Conservation (phyloP, 1,140 invertebrate species). For the Acromyrmex charruanus region DNA sequence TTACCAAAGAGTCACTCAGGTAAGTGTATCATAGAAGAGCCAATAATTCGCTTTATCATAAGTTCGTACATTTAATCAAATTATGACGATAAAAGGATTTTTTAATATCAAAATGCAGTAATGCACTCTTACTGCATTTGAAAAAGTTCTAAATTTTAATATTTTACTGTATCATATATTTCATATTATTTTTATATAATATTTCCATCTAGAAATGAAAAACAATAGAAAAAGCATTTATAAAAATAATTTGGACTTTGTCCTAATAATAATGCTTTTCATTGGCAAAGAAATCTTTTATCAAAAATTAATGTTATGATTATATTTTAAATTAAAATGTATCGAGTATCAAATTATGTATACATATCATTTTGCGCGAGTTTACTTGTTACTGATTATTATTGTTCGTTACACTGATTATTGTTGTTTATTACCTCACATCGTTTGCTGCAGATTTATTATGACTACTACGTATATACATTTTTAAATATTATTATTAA, state of each 20-base stretch:
- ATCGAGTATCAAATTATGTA: neutral
- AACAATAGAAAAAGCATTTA: neutral
- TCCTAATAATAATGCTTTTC: neutral
- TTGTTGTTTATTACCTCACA: neutral
- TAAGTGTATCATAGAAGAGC: constrained; percentile 62
- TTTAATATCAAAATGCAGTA: neutral
- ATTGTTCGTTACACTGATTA: neutral
- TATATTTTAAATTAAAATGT: neutral
- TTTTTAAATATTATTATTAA: constrained; percentile 7
- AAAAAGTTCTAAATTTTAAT: neutral
- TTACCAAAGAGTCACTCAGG: constrained; percentile 84
- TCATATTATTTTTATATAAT: neutral
- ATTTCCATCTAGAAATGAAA: neutral
- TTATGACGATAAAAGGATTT: constrained; percentile 23
- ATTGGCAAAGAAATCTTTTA: neutral
- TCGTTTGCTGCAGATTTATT: too few relatives aligned
- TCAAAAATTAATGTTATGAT: neutral
- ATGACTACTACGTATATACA: too few relatives aligned
- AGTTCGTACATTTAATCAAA: constrained; percentile 15
- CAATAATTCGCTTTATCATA: constrained; percentile 15
- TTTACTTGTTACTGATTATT: constrained; percentile 9
- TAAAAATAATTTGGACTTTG: neutral
- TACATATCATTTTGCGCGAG: neutral
- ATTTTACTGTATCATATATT: neutral
- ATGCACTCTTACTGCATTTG: neutral